Evolutionary conservation across 2,888 invertebrate genomes (phyloP), one percentile per base, ranked within the genome.

Genomic region (Carterocephalus palaemon): DNA sequence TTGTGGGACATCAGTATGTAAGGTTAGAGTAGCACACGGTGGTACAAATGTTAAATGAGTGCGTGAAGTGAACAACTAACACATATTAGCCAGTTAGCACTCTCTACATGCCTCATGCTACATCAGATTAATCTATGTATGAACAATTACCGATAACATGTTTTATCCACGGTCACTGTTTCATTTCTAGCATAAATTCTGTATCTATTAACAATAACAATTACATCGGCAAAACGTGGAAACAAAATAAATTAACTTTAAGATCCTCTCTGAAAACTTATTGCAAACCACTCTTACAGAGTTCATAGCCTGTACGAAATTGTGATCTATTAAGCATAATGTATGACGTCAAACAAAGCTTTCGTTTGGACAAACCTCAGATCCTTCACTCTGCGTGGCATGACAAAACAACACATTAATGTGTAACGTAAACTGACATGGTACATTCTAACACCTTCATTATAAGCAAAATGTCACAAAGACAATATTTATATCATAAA

Each of bases 371-470:
- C 86, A 82, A 86, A 86, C 86, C 86, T 86, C 83, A 42, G 53
- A 59, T 83, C 86, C 86, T 74, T 86, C 86, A 70, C 73, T 74
- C 86, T 86, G 86, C 69, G 73, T 71, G 69, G 86, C 86, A 85
- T 84, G 80, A 64, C 76, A 83, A 77, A 84, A 85, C 73, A 81
- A 83, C 70, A 81, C 62, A 77, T 72, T 58, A 62, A 60, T 52
- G 52, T 56, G 51, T 55, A 52, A 37, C 28, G 10, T 36, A 43
- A 29, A 43, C 36, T 43, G 23, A 29, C 40, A 47, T 32, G 10
- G 34, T 40, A 47, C 12, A 36, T 23, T 38, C 28, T 33, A 32
- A 41, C 38, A 46, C 29, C 37, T 47, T 15, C 39, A 49, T 39
- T 38, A 36, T 38, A 34, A 12, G 6, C 12, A 2, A 2, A 38